Evolutionary conservation across 1,140 invertebrate species (phyloP), one percentile per base, ranked within the genome.

Genomic region (Steinernema feltiae): DNA sequence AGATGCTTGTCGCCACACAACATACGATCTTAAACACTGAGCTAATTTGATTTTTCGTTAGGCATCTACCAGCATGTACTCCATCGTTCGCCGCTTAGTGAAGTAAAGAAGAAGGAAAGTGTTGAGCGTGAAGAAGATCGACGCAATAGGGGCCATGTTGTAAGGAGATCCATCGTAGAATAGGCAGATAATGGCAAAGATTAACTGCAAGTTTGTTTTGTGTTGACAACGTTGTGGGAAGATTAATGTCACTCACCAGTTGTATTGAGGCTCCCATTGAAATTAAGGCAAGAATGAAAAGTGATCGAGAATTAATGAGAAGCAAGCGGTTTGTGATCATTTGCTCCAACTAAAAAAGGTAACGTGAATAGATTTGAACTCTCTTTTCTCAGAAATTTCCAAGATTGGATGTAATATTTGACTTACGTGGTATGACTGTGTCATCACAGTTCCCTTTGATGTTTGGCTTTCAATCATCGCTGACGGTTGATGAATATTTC

Each of bases 121-220:
- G 74, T 85, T 82, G 18, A 78, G 41, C 46, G 85, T 71, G 35
- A 84, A 79, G n/a, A 85, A 32, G 32, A 80, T 70, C 27, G 73
- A 74, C 1, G 69, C 18, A 15, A 80, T 41, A 2, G 80, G 32
- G 7, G 82, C 71, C 32, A 80, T 48, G 29, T 73, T 83, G 63
- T 80, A 84, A 2, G 81, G 81, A 32, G 79, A 81, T 30, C 82
- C 83, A 73, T 85, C 83, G 72, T 83, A 84, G 70, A 84, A 84
- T 15, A 85, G 32, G 41, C 81, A 84, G 69, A 84, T 83, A 48
- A 82, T 76, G 48, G 79, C 71, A 46, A 84, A 85, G 27, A 85
- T 81, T 24, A 84, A 30, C 84, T 84, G 72, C 69, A 81, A 79
- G n/a, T 77, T 30, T 0, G 71, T 24, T 18, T 72, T 35, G 24